Evolutionary conservation across 53 echinoderm and acorn worm species (phyloP).

Genomic region (Holothuria leucospilota): DNA sequence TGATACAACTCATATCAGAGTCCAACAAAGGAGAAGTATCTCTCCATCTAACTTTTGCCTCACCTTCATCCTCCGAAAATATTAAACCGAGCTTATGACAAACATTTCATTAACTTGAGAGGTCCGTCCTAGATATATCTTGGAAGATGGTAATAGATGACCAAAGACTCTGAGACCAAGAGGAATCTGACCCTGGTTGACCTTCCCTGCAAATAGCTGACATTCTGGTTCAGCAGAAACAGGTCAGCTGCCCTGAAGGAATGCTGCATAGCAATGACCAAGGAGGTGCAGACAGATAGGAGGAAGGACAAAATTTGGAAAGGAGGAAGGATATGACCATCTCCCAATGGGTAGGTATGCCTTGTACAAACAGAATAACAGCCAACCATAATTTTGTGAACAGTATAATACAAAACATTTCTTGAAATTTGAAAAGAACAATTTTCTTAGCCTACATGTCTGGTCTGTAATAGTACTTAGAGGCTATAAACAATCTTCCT

Average conservation of each 20-base stretch:
- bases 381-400: no score
- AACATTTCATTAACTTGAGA: slow-evolving; percentile 30
- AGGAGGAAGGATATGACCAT: no score
- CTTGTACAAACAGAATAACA: no score
- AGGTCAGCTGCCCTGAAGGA: slow-evolving; percentile 31
- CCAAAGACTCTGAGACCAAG: not conserved
- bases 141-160: no score
- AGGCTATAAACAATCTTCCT: no score
- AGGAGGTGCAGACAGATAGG: no score
- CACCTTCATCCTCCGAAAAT: not conserved
- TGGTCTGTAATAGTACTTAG: no score
- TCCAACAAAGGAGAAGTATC: not conserved
- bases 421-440: no score
- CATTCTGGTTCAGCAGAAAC: slow-evolving; percentile 40
- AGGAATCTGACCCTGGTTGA: slow-evolving; percentile 26
- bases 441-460: no score
- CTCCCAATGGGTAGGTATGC: no score
- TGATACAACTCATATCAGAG: not conserved
- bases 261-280: slow-evolving; percentile 15
- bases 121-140: not conserved
- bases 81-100: not conserved
- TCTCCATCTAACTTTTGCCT: not conserved
- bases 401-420: no score
- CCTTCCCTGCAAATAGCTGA: slow-evolving; percentile 25
- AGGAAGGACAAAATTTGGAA: no score